These are phyloP conservation scores for Henricia sp. DNA, from an alignment of 53 echinoderm and acorn worm genomes.

Conservation along the genomic window DNA sequence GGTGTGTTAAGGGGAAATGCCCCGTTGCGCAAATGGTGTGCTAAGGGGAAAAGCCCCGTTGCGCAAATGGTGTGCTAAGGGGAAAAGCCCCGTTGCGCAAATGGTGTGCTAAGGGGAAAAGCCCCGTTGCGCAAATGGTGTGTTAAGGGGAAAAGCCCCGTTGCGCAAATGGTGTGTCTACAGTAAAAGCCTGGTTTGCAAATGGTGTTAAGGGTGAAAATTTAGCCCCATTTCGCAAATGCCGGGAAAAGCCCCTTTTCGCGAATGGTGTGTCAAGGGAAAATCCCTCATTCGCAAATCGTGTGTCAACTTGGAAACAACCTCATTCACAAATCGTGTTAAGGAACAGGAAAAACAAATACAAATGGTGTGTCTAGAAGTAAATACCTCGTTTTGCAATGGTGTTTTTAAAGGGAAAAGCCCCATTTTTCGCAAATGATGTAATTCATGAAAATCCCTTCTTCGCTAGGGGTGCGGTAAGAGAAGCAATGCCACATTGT, in stretches of 20 bases:
- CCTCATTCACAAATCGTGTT: background rate
- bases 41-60: background rate
- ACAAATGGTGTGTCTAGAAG: background rate
- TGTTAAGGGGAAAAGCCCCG: background rate
- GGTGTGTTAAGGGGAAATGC: background rate
- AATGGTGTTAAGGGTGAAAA: background rate
- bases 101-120: too few relatives aligned
- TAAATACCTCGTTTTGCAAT: background rate
- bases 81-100: too few relatives aligned
- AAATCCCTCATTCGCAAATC: background rate
- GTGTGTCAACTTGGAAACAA: background rate
- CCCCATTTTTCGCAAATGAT: background rate
- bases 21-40: background rate
- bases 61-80: background rate
- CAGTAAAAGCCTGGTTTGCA: background rate
- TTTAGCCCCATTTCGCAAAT: background rate
- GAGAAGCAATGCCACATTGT: too few relatives aligned
- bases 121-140: background rate
- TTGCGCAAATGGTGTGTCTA: too few relatives aligned
- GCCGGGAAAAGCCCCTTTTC: background rate
- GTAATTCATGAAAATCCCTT: too few relatives aligned
- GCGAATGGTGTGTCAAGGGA: background rate
- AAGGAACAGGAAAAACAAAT: background rate
- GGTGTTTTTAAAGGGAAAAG: background rate
- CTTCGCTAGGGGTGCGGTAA: too few relatives aligned